A percentile compares a stretch with the other conserved stretches of the same genome.
Conservation (phyloP, 2,113 vertebrate genomes). For the Oreochromis niloticus region DNA sequence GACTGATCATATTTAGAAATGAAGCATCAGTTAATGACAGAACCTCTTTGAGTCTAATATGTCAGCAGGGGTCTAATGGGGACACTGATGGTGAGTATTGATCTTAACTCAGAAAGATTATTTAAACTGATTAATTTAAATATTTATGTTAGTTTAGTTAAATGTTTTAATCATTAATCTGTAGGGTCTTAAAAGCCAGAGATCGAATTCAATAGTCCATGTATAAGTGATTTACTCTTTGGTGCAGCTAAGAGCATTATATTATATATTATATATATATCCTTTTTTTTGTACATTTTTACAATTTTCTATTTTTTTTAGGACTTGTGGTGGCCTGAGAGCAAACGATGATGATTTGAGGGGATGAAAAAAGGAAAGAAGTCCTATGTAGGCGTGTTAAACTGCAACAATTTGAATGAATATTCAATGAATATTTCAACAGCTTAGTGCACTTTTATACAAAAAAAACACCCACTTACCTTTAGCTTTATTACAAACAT, state of each 20-base stretch:
- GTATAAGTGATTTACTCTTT: neutral
- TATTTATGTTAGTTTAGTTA: neutral
- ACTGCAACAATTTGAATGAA: neutral
- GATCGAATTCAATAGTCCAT: neutral
- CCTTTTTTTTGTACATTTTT: neutral
- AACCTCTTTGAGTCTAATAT: neutral
- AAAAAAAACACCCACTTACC: neutral
- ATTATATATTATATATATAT: neutral
- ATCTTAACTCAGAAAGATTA: neutral
- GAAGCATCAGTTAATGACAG: neutral
- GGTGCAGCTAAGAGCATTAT: neutral
- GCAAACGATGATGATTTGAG: neutral
- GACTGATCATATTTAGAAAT: neutral
- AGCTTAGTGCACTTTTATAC: neutral
- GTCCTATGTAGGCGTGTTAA: fast-evolving
- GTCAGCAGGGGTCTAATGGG: neutral
- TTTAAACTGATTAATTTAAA: neutral
- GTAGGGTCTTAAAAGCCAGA: neutral
- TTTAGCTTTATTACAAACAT: neutral
- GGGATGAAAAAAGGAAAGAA: fast-evolving
- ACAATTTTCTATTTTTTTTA: fast-evolving
- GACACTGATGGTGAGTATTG: neutral
- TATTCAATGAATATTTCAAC: neutral
- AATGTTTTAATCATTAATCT: neutral
- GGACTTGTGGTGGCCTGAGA: neutral